These are phyloP conservation scores for Circaetus cinerascens DNA, from an alignment of 2,113 vertebrate genomes.

Conservation along the genomic window DNA sequence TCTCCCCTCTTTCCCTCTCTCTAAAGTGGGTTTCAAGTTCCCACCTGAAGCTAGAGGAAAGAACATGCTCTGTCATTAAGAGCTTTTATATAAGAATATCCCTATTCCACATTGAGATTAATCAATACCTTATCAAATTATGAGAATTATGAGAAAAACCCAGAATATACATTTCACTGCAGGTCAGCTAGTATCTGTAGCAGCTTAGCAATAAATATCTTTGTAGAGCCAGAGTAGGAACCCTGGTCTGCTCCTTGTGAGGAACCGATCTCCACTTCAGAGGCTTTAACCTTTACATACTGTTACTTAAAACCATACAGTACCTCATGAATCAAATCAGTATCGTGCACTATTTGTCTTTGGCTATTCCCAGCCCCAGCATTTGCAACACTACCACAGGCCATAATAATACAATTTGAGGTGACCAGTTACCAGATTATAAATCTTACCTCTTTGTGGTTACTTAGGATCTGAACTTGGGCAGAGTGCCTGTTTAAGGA, in stretches of 20 bases:
- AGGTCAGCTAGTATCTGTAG: not conserved
- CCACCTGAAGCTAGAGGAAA: not conserved
- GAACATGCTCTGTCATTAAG: not conserved
- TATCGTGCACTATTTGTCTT: not conserved
- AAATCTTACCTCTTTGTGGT: not conserved
- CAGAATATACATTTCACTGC: not conserved
- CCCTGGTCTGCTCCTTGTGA: not conserved
- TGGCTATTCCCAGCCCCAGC: not conserved
- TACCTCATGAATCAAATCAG: not conserved
- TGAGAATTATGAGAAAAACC: not conserved
- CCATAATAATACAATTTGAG: not conserved
- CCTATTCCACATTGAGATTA: not conserved
- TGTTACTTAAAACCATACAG: not conserved
- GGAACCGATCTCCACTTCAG: not conserved
- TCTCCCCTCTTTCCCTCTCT: not conserved
- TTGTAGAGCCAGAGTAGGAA: not conserved
- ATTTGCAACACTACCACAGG: not conserved
- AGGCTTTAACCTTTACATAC: not conserved
- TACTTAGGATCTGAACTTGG: not conserved
- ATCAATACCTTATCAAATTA: not conserved
- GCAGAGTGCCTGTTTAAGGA: not conserved
- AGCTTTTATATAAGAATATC: not conserved
- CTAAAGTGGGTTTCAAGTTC: not conserved
- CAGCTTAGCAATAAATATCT: not conserved
- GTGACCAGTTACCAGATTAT: not conserved